Conservation (phyloP, 2,113 vertebrate genomes). For the Astur gentilis region DNA sequence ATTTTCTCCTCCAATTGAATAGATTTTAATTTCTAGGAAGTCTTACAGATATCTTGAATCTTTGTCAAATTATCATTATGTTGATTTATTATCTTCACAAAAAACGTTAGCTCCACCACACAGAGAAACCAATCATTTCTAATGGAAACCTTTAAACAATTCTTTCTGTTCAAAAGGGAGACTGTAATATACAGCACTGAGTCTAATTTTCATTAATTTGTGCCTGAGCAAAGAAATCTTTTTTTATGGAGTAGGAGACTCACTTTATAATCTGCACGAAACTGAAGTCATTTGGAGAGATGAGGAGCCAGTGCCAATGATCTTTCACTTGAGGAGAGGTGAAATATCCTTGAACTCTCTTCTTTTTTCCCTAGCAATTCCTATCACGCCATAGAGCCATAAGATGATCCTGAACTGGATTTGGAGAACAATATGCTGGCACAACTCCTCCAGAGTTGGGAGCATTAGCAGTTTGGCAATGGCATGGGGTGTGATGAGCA, state of each 20-base stretch:
- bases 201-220: neutral
- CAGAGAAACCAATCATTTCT: neutral
- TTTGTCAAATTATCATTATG: neutral
- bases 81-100: constrained; percentile 5
- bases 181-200: neutral
- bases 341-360: neutral
- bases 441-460: neutral
- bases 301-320: neutral
- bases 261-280: neutral
- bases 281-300: neutral
- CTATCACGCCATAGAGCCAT: fast-evolving
- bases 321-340: neutral
- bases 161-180: neutral
- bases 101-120: neutral
- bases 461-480: too few relatives aligned
- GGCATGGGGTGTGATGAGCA: too few relatives aligned
- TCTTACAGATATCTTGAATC: neutral
- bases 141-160: neutral
- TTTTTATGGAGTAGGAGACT: neutral
- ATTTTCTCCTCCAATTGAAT: neutral
- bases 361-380: neutral
- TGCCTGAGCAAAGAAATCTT: neutral
- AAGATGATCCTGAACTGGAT: neutral
- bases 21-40: constrained; percentile 16
- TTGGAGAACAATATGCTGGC: neutral